Base-by-base conservation (phyloP, 2,113 vertebrate species). In the Rhea pennata region DNA sequence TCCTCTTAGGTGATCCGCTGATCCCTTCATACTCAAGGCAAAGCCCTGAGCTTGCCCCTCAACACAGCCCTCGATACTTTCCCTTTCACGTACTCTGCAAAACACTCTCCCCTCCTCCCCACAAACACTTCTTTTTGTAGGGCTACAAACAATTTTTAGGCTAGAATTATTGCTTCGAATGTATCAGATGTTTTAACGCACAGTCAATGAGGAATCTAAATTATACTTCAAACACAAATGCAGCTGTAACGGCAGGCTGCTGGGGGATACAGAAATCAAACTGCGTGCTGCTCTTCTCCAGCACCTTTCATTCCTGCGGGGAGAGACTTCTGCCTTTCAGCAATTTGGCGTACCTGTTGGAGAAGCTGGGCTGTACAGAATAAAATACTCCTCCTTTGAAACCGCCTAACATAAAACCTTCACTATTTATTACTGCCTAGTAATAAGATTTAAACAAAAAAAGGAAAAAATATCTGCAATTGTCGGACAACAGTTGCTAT, bases 81-180 rank as follows among this genome's bases (percentile, higher is more conserved):
- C 4, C 3, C 7, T 44, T 10, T 8, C 1, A 0, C 8, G 21
- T 19, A 27, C 1, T 17, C 53, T 15, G 72, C 23, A 24, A 8
- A 14, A 5, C 26, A 21, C 71, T 62, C 36, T 36, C 36, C 36
- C 36, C 36, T 36, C 36, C 50, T 48, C 31, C 46, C 46, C 58
- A 79, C 19, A 17, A 19, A 21, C 40, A 24, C 27, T 20, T 9
- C 36, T 36, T 23, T 16, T 58, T 31, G 29, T 27, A 48, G 40
- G 33, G 23, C 74, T 36, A 16, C 26, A 51, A 3, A 7, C 16
- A 58, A 9, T 19, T 59, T 46, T n/a, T 15, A 39, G 75, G 51
- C 14, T 46, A 9, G 12, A 39, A 22, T 27, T 31, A 33, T 6
- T 66, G 36, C 44, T 66, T 36, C 31, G 26, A 40, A 19, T 6